Percentiles rank a stretch among this genome's conserved stretches.
phyloP scores from a whole-genome alignment of 2,113 vertebrate species.

The Rhinoptilus africanus region DNA sequence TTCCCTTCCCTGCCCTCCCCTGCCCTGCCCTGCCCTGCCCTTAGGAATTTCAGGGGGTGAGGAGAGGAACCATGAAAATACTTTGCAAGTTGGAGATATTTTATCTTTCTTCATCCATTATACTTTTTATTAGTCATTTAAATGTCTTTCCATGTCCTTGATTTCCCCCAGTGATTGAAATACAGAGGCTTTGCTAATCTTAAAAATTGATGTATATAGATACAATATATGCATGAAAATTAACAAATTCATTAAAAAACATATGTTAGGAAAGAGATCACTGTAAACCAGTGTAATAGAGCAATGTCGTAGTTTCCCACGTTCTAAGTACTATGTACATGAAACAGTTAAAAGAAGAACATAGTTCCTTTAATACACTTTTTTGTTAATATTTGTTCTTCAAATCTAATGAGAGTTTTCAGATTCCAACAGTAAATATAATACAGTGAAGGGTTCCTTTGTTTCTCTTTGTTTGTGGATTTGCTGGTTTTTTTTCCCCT shows the following conservation, averaged over 20 bases:
- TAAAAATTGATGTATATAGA: background rate
- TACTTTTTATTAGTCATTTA: background rate
- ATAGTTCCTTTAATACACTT: background rate
- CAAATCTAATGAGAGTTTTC: background rate
- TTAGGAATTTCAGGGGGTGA: background rate
- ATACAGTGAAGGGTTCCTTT: background rate
- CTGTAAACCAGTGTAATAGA: background rate
- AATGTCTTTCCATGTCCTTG: background rate
- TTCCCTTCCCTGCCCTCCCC: rapidly evolving
- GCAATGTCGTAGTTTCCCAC: background rate
- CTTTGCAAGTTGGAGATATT: background rate
- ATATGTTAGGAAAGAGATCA: background rate
- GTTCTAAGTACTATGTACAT: background rate
- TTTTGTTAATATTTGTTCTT: background rate
- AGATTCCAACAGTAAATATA: background rate
- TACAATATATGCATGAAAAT: background rate
- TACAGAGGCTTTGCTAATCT: background rate
- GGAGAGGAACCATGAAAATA: background rate
- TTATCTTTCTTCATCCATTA: background rate
- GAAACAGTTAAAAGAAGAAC: background rate
- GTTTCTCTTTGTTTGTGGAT: background rate
- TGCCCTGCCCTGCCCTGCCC: rapidly evolving
- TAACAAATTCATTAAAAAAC: background rate
- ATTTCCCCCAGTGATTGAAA: background rate
- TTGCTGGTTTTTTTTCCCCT: rapidly evolving